A percentile compares a stretch with the other conserved stretches of the same genome.
These are phyloP conservation scores for Chirona hameri DNA, from an alignment of 2,888 invertebrate species.

Conservation along the genomic window DNA sequence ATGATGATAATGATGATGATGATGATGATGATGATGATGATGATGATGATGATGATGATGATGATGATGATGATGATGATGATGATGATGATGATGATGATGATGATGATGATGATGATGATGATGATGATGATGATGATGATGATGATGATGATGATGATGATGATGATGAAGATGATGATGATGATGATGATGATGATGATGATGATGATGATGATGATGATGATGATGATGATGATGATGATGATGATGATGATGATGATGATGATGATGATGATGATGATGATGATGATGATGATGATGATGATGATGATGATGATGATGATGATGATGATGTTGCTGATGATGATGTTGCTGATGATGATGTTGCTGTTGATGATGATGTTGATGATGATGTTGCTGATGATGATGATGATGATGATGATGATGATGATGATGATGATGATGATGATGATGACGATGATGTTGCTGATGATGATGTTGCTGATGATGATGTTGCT, in stretches of 20 bases:
- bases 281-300: slow-evolving; percentile 10
- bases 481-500: too few relatives aligned
- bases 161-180: slow-evolving; percentile 4
- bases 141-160: slow-evolving; percentile 23
- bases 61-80: slow-evolving; percentile 22
- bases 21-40: slow-evolving; percentile 22
- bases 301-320: slow-evolving; percentile 28
- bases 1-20: slow-evolving; percentile 22
- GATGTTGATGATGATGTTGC: too few relatives aligned
- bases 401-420: too few relatives aligned
- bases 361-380: too few relatives aligned
- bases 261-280: slow-evolving; percentile 25
- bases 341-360: too few relatives aligned
- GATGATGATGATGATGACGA: slow-evolving; percentile 30
- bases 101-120: slow-evolving; percentile 22
- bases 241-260: slow-evolving; percentile 28
- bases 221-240: slow-evolving; percentile 23
- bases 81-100: slow-evolving; percentile 22
- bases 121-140: not conserved
- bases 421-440: not conserved
- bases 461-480: too few relatives aligned
- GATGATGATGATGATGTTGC: not conserved
- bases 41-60: slow-evolving; percentile 22
- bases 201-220: slow-evolving; percentile 26
- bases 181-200: slow-evolving; percentile 29